phyloP scores from a whole-genome alignment of 2,797 vertebrate genomes.

The Babyrousa celebensis region DNA sequence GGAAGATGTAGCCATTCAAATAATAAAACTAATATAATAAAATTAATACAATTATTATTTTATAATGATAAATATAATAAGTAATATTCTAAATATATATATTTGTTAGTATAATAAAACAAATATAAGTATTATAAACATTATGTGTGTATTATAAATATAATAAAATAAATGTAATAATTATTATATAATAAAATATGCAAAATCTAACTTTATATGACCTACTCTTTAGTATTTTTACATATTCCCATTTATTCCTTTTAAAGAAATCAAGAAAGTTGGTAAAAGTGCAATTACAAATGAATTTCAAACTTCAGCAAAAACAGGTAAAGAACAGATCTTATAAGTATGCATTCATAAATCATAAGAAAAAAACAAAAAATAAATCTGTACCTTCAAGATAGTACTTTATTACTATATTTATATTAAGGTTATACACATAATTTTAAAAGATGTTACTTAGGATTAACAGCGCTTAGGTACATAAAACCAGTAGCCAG shows the following conservation, averaged over 20 bases:
- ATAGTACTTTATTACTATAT: neutral
- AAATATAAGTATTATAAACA: too few species aligned
- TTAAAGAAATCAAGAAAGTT: constrained; percentile 46
- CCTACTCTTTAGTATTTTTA: neutral
- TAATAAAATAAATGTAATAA: too few species aligned
- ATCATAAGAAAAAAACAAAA: constrained; percentile 65
- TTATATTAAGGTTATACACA: neutral
- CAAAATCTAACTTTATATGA: constrained; percentile 49
- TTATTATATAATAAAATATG: neutral
- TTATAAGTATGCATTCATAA: constrained; percentile 48
- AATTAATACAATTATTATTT: too few species aligned
- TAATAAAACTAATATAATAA: constrained; percentile 58
- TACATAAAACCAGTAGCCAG: constrained; percentile 52
- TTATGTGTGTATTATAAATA: too few species aligned
- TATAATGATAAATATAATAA: too few species aligned
- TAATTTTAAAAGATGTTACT: constrained; percentile 59
- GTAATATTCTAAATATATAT: too few species aligned
- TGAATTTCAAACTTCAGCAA: neutral
- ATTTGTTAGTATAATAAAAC: too few species aligned
- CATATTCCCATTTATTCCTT: constrained; percentile 11
- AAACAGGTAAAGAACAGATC: constrained; percentile 61
- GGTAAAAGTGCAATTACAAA: constrained; percentile 42
- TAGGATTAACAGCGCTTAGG: neutral
- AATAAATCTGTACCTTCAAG: neutral
- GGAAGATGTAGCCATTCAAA: constrained; percentile 31